Evolutionary conservation across 35 echinoderm and acorn worm species (phyloP), one percentile per base, ranked within the genome.

Genomic region (Ptychodera flava): DNA sequence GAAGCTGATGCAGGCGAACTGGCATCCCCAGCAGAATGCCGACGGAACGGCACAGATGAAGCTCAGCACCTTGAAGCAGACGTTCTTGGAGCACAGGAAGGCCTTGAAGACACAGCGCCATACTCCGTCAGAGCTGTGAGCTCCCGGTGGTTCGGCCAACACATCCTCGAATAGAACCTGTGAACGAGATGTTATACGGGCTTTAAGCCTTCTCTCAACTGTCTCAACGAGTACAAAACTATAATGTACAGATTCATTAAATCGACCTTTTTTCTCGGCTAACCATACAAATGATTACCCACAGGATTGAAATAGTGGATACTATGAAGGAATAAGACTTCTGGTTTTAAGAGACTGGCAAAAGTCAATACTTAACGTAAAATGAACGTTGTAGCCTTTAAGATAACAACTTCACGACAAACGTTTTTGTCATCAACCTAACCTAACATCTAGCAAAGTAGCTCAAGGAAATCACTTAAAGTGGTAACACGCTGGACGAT

Each of bases 41-140:
- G 37, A 28, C 2, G 82, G 82, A 1, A 83, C 82, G 35, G 82
- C 82, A 28, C 82, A 83, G 1, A 83, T 34, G 1, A 35, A 34
- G n/a, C 33, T 37, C 14, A 83, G 10, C 15, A 83, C 37, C 12
- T 36, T 34, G 35, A 36, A 83, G 35, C 82, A 83, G 1, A 83
- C 33, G 28, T 83, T 30, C 31, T 36, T 36, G 82, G 82, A 36
- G 34, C 82, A 34, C 0, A 10, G 16, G 35, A 83, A 83, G 6
- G n/a, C 30, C 31, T 83, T 83, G 35, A 83, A 83, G 28, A 36
- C 82, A 31, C 82, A 83, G 6, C 35, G 34, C 82, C 82, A 83
- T 14, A 83, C 82, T 30, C 82, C 82, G 35, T 83, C 82, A 22
- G 37, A 30, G 30, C 82, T 83, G 30, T 83, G 82, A 16, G 82